Evolutionary conservation across 2,797 vertebrate genomes (phyloP), one percentile per base, ranked within the genome.

Genomic region (Muraenolepis orangiensis): DNA sequence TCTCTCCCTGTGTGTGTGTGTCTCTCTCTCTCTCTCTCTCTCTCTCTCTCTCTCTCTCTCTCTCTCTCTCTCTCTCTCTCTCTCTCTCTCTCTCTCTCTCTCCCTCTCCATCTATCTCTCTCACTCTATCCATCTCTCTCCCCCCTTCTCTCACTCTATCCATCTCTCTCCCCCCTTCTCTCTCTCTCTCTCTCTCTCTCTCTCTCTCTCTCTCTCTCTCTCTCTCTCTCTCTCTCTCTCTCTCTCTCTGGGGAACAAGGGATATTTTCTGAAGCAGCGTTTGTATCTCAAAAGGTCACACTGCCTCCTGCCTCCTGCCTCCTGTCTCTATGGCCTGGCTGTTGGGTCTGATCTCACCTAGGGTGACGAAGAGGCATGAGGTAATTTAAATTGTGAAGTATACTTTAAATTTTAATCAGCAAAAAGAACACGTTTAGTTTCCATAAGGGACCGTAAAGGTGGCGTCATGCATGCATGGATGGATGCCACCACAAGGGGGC

Each of bases 391-490:
- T 57, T 57, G 51, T 67, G 16, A 72, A n/a, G 67, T 34, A n/a
- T 69, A 57, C 6, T 1, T 7, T 57, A n/a, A 8, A 57, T 23
- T 57, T 57, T 7, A 57, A 57, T n/a, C 51, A 57, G 8, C 51
- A 57, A n/a, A 57, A n/a, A 7, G 18, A 0, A 12, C n/a, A n/a
- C 66, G 28, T 31, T 64, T 4, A n/a, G 46, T 80, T 6, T 69
- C 7, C 51, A 57, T 4, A 40, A 95, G 94, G 29, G 94, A 93
- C 66, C 94, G 94, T 87, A 93, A 94, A 89, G 94, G 94, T 83
- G 94, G 94, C 51, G 90, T 91, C 38, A 90, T 95, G 82, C 86
- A 93, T 82, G 92, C 94, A 61, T 94, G 94, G 94, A 94, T 92
- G 94, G 94, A 94, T 92, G 18, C 34, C 95, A 71, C 93, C 94